Conservation (phyloP, 1,140 invertebrate genomes). For the Pygmarrhopalites habei region DNA sequence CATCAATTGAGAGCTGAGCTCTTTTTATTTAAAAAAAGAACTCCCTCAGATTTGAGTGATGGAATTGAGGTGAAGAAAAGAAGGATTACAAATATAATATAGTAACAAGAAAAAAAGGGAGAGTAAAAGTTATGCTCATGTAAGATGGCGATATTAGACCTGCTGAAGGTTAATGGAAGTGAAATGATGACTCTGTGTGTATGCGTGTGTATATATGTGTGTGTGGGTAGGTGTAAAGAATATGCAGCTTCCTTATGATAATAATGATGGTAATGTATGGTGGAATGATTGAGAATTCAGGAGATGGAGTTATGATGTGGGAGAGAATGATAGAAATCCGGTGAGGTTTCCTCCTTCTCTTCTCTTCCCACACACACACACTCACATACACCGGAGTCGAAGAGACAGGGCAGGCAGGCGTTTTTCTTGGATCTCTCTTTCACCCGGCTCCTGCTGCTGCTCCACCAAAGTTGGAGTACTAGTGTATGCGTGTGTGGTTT, state of each 20-base stretch:
- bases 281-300: slow-evolving; percentile 31
- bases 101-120: no score
- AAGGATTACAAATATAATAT: no score
- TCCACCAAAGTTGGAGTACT: no score
- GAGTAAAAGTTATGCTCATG: no score
- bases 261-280: slow-evolving; percentile 26
- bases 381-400: background rate
- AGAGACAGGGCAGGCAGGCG: background rate
- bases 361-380: background rate
- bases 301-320: slow-evolving; percentile 32
- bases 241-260: slow-evolving; percentile 21
- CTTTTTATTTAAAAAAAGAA: no score
- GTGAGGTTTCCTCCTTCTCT: slow-evolving; percentile 22
- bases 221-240: background rate
- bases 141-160: no score
- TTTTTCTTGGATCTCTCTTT: no score
- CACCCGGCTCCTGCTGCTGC: no score
- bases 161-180: no score
- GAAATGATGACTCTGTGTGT: background rate
- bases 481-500: background rate
- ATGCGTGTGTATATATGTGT: slow-evolving; percentile 1
- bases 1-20: no score
- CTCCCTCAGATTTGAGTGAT: no score
- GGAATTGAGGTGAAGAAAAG: no score
- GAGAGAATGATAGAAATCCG: slow-evolving; percentile 29